phyloP scores from a whole-genome alignment of 1,140 invertebrate species.

The Drosophila lacertosa region DNA sequence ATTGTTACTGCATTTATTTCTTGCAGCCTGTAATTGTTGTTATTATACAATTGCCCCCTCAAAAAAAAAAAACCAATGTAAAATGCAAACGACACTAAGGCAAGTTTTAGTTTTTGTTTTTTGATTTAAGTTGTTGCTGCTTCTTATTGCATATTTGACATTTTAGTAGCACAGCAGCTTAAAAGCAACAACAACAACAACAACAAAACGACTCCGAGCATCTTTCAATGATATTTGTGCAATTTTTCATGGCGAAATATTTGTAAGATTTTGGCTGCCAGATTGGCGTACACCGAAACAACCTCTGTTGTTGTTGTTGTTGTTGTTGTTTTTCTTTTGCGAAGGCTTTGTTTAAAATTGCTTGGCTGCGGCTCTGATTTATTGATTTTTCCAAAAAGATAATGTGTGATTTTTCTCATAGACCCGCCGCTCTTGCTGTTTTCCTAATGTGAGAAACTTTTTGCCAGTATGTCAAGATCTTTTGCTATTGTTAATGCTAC shows the following conservation, averaged over 20 bases:
- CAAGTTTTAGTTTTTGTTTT: conserved; percentile 36
- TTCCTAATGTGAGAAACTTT: conserved; percentile 77
- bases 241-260: conserved; percentile 71
- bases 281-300: conserved; percentile 46
- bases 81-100: conserved; percentile 56
- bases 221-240: conserved; percentile 63
- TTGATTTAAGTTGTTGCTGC: conserved; percentile 13
- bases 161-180: conserved; percentile 63
- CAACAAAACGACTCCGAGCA: conserved; percentile 11
- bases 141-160: conserved; percentile 75
- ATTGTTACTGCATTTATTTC: conserved; percentile 73
- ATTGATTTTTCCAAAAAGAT: conserved; percentile 79
- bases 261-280: conserved; percentile 52
- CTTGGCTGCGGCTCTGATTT: conserved; percentile 58
- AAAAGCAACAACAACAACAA: too few species aligned
- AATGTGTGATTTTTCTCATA: conserved; percentile 83
- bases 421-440: conserved; percentile 36
- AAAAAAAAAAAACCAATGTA: conserved; percentile 58
- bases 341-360: conserved; percentile 51
- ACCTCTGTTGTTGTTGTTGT: conserved; percentile 39
- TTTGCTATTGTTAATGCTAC: conserved; percentile 32
- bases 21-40: conserved; percentile 70
- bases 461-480: conserved; percentile 69
- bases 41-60: conserved; percentile 71
- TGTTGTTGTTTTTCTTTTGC: too few species aligned